Evolutionary conservation across 2,888 invertebrate genomes (phyloP), one percentile per base, ranked within the genome.

Genomic region (Drosophila gaucha): DNA sequence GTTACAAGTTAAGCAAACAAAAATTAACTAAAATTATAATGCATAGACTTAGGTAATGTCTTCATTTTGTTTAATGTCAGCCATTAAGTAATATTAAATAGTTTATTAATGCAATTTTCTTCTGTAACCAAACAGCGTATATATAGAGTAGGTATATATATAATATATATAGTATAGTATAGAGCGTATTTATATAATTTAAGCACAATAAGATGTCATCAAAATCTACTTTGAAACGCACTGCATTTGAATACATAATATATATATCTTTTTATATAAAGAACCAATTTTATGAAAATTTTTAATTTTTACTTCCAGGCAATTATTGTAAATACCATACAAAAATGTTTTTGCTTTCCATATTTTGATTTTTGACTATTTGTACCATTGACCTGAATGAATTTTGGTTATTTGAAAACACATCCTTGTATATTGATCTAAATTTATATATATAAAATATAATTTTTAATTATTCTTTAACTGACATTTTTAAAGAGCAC

Each of bases 121-220:
- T 31, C 33, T 47, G 22, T 46, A 65, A 71, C 71, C 62, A 49
- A 78, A 63, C 62, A 62, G 24, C 46, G 56, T 63, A 47, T 35
- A n/a, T n/a, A n/a, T n/a, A n/a, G n/a, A 41, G 24, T 41, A 24
- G 14, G 10, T 16, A 24, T 41, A 24, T 39, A 38, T 38, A 5
- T 44, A 31, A 41, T 43, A 16, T 36, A 62, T 58, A 55, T 18
- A 49, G 57, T 52, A 39, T 66, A 56, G 24, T 44, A 71, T 67
- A 60, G 62, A 12, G 16, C 6, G 38, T 50, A 51, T 39, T 46
- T 62, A 49, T 38, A 54, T 69, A 74, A 30, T 73, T 67, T 56
- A 85, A 85, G 84, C 87, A 85, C 84, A 85, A 78, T 86, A 63
- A 85, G 88, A 85, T 69, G 63, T 86, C 74, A 67, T 83, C 73